Evolutionary conservation across 92 coral and sea anemone species (phyloP), one percentile per base, ranked within the genome.

Genomic region (Diadumene lineata): DNA sequence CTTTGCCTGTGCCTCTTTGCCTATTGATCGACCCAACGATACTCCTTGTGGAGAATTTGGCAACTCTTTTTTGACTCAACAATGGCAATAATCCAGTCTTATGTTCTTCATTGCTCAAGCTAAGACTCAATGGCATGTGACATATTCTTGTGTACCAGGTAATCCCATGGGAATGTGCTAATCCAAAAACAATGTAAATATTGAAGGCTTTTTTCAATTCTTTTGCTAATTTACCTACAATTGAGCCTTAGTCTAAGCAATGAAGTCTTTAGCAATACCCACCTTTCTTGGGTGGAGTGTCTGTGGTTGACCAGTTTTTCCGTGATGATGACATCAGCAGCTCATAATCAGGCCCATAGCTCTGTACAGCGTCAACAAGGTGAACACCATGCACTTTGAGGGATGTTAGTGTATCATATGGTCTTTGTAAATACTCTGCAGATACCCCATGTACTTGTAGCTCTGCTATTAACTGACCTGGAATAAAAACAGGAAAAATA

Each of bases 381-480:
- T 84, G 87, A 30, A 96, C 73, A 6, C 93, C 94, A 74, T 87
- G 97, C 38, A 96, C 96, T 70, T 86, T 86, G 32, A 96, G 80
- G 29, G 97, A 96, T 34, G 82, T 76, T 25, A 89, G 71, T 28
- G 81, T 76, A 64, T 96, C 99, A 60, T 86, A 96, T 7, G 99
- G 99, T 43, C 96, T 84, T 73, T 92, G 92, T 66, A 87, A 86
- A 81, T 88, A 89, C 72, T 85, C 82, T 7, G 91, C 84, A 23
- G 91, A 86, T 11, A 96, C 99, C 1, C 97, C 96, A 32, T 81
- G 68, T 10, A 96, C 89, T 55, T 96, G 97, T 10, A 96, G 77
- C 83, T 96, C 99, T 24, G 99, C 99, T 48, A 96, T 96, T 56
- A 96, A 82, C 34, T 89, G 86, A 69, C 97, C 99, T 96, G 69